phyloP scores from a whole-genome alignment of 2,888 invertebrate genomes.

The Drosophila mulleri region DNA sequence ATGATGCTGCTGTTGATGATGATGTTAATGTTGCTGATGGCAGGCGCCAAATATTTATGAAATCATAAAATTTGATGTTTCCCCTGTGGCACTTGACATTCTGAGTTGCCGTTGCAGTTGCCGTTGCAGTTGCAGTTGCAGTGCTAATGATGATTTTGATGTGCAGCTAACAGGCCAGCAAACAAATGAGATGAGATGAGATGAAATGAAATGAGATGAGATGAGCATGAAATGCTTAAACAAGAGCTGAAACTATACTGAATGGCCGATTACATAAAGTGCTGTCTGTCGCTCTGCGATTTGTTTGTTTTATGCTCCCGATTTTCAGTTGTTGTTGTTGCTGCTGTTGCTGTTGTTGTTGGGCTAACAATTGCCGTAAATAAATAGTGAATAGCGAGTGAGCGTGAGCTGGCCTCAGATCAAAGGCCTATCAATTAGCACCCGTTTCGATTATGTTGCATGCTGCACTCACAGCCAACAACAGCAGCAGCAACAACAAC shows the following conservation, averaged over 20 bases:
- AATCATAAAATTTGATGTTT: constrained; percentile 85
- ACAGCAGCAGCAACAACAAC: not conserved
- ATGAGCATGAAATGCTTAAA: not conserved
- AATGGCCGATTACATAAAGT: constrained; percentile 58
- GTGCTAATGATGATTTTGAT: constrained; percentile 80
- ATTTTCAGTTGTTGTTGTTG: constrained; percentile 53
- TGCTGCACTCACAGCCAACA: constrained; percentile 47
- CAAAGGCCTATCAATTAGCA: constrained; percentile 84
- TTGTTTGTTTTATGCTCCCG: constrained; percentile 76
- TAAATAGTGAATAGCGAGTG: constrained; percentile 63
- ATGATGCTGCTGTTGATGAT: constrained; percentile 11
- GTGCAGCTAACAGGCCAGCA: constrained; percentile 70
- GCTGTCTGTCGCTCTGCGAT: constrained; percentile 26
- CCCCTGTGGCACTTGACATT: constrained; percentile 80
- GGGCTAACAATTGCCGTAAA: constrained; percentile 76
- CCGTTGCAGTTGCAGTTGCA: constrained; percentile 42
- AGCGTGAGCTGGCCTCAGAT: constrained; percentile 68
- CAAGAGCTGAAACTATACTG: constrained; percentile 16
- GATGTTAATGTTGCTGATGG: constrained; percentile 14
- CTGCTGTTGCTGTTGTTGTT: constrained; percentile 64
- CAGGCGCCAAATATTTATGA: constrained; percentile 81
- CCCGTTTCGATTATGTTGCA: constrained; percentile 81
- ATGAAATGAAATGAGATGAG: not conserved
- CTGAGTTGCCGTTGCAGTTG: constrained; percentile 35
- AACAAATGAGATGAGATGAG: not conserved